Base-by-base conservation (phyloP, 2,888 invertebrate species). In the Aphodius granarius region DNA sequence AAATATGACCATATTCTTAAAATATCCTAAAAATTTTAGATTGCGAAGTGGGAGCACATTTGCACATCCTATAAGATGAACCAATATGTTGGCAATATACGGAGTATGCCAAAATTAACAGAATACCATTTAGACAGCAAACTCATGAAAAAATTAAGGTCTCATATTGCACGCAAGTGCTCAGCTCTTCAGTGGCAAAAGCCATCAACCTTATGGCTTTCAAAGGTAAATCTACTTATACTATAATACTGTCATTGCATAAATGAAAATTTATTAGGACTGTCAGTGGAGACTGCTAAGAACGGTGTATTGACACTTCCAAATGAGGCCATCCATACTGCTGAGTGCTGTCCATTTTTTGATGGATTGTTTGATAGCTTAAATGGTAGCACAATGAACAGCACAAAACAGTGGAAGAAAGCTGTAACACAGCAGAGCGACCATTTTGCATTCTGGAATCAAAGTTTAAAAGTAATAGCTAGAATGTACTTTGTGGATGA, bases 131-230 rank as follows among this genome's bases (percentile, higher is more conserved):
- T n/a, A n/a, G 75, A 78, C 2, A 66, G 72, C 16, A 75, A 77
- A 13, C 15, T 16, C 75, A 74, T 13, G 75, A 75, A 15, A 79
- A 79, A 73, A 75, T 79, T 77, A 79, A 76, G 63, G 79, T 79
- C n/a, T 78, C 75, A 5, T 75, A 71, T 17, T 76, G 78, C 22
- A 76, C 78, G 0, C 75, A 78, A 66, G 76, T 73, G 0, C 22
- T 76, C 15, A 76, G 76, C 16, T 62, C 20, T 17, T 73, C 76
- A 19, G 72, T 73, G 3, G 76, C 76, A 62, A 71, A 62, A 66
- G 76, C 76, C 0, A 73, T 76, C n/a, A 74, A 73, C 72, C 23
- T 71, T 17, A 71, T 71, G 71, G 20, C 71, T 20, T 71, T 19
- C 21, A 20, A 9, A 15, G 16, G 21, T 71, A 71, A 19, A 15